Percentiles rank a stretch among this genome's conserved stretches.
phyloP scores from a whole-genome alignment of 2,113 vertebrate species.

The Amblyopsis rosae region DNA sequence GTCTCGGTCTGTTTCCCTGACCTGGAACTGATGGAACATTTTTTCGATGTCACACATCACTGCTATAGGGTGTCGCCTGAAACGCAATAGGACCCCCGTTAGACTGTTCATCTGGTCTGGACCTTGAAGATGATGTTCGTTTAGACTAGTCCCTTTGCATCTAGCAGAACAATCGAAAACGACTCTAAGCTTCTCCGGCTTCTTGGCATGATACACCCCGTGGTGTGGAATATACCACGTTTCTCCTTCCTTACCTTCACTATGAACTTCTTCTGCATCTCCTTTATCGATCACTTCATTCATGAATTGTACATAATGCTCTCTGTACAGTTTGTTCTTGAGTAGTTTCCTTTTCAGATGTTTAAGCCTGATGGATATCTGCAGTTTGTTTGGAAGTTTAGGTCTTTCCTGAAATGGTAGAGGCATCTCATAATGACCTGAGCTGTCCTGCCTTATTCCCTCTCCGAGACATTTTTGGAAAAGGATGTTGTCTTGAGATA shows the following conservation, averaged over 20 bases:
- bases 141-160: constrained; percentile 9
- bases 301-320: constrained; percentile 13
- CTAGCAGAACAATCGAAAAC: constrained; percentile 21
- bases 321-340: constrained; percentile 1
- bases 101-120: constrained; percentile 18
- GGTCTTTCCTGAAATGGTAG: constrained; percentile 5
- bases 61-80: constrained; percentile 14
- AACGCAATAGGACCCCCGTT: constrained; percentile 11
- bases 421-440: constrained; percentile 9
- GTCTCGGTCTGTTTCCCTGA: background rate
- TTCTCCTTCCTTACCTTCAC: constrained; percentile 16
- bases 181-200: background rate
- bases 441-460: background rate
- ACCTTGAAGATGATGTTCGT: constrained; percentile 8
- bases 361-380: constrained; percentile 1
- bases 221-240: constrained; percentile 29
- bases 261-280: constrained; percentile 3
- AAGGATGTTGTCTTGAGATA: constrained; percentile 26
- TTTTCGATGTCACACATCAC: constrained; percentile 25
- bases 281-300: constrained; percentile 15
- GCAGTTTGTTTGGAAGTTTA: constrained; percentile 16
- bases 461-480: constrained; percentile 18
- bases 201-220: constrained; percentile 2
- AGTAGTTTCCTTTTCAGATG: constrained; percentile 13
- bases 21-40: constrained; percentile 20